Conservation (phyloP, 2,888 invertebrate genomes). For the Pandemis cinnamomeana region DNA sequence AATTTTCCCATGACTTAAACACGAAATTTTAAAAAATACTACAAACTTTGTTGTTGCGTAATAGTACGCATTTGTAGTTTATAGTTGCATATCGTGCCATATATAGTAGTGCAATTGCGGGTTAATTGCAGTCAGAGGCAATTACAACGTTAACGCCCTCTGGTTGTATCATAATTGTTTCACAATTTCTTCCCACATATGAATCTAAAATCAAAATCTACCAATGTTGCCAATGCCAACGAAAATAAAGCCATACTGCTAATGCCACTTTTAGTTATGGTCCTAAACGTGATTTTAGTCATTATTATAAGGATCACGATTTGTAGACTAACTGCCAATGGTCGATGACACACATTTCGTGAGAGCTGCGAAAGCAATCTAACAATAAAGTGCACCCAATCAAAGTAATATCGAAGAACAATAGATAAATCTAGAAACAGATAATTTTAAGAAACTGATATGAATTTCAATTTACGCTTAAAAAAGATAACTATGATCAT, state of each 20-base stretch:
- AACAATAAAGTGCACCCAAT: conserved; percentile 12
- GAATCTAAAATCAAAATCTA: conserved; percentile 17
- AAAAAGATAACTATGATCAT: background rate
- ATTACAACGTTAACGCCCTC: conserved; percentile 65
- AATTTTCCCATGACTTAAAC: conserved; percentile 52
- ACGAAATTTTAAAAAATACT: conserved; percentile 49
- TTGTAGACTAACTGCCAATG: conserved; percentile 45
- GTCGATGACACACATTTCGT: conserved; percentile 51
- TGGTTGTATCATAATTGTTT: conserved; percentile 66
- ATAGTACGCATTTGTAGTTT: conserved; percentile 54
- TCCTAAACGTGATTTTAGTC: conserved; percentile 48
- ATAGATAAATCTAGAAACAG: background rate
- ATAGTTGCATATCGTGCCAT: conserved; percentile 52
- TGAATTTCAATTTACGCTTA: background rate
- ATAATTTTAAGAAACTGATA: background rate
- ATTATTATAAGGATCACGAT: conserved; percentile 49
- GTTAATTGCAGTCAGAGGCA: conserved; percentile 62
- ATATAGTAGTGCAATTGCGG: background rate
- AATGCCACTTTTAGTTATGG: conserved; percentile 38
- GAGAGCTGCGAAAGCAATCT: conserved; percentile 46
- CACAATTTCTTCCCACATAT: conserved; percentile 54
- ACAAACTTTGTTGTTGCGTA: conserved; percentile 53
- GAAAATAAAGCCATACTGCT: conserved; percentile 2
- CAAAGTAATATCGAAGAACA: background rate
- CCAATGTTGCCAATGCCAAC: conserved; percentile 33